Base-by-base conservation (phyloP, 2,888 invertebrate genomes). In the Drosophila colorata region DNA sequence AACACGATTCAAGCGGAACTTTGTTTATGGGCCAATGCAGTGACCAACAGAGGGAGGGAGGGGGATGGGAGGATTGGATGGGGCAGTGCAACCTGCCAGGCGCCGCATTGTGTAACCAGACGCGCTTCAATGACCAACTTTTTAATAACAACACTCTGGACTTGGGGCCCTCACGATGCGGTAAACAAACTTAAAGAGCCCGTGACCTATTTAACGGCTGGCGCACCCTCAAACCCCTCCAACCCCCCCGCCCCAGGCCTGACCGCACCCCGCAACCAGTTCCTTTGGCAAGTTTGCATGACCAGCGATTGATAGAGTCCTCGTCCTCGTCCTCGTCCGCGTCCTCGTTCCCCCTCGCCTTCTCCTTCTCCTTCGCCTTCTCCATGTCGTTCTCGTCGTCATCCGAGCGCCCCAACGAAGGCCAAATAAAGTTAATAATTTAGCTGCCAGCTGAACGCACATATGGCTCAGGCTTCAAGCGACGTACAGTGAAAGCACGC, bases 161-260 rank as follows among this genome's bases (percentile, higher is more conserved):
- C 35, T 49, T 44, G 46, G 51, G 31, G 46, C 55, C 64, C 65
- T 58, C 57, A 40, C 67, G 74, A 65, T 66, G 82, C 57, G 69
- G 82, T 83, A 85, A 83, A 78, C 82, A 78, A 82, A 82, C 82
- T 63, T 67, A 56, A 73, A 71, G 75, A 68, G 66, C 78, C 69
- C 78, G 70, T 82, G 86, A 82, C 86, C 82, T 60, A 85, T 71
- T 73, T 82, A 1, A 43, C 11, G 14, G 11, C 11, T 11, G 13
- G 13, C 20, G 14, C 31, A 31, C 31, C 20, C 20, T 20, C 18
- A 41, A 6, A 0, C 16, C 40, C 14, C 8, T 13, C 16, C 28
- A n/a, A 20, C 37, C 2, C 9, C 37, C 18, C 7, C 14, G 13
- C 51, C 44, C 16, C 23, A 0, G 7, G 13, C 1, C 9, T 18